phyloP scores from a whole-genome alignment of 2,888 invertebrate genomes.

The Sialis fuliginosa region DNA sequence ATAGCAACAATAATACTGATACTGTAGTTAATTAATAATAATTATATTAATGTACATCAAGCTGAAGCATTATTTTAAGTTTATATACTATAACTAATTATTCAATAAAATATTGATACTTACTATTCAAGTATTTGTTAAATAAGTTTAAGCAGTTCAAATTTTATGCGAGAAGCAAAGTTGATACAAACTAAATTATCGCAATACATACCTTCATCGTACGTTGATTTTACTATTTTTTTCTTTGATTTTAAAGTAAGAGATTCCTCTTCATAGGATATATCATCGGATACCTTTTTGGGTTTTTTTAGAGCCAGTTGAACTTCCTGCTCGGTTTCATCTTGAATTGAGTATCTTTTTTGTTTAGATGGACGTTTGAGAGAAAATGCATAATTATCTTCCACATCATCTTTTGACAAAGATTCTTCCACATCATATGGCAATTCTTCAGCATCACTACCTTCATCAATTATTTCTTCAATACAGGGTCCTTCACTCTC shows the following conservation, averaged over 20 bases:
- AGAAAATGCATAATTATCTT: constrained; percentile 31
- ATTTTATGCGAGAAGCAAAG: too few species aligned
- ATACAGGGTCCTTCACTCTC: constrained; percentile 39
- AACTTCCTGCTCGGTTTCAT: constrained; percentile 41
- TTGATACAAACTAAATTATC: too few species aligned
- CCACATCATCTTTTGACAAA: constrained; percentile 36
- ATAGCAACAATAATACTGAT: neutral
- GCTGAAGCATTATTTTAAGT: too few species aligned
- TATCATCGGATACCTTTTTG: constrained; percentile 26
- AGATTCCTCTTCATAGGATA: constrained; percentile 43
- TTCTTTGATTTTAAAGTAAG: constrained; percentile 51
- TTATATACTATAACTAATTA: too few species aligned
- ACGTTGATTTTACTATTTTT: constrained; percentile 45
- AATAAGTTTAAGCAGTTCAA: too few species aligned
- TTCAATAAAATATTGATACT: too few species aligned
- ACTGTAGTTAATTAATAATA: too few species aligned
- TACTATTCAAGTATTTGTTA: too few species aligned
- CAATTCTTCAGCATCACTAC: constrained; percentile 34
- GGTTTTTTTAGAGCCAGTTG: constrained; percentile 32
- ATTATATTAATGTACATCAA: too few species aligned
- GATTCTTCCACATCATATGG: constrained; percentile 29
- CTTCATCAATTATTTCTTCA: constrained; percentile 48
- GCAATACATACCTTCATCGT: constrained; percentile 41
- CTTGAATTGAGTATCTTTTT: constrained; percentile 39
- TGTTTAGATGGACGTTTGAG: constrained; percentile 24